These are phyloP conservation scores for Neocrepidodera transversa DNA, from an alignment of 2,888 invertebrate genomes.

Conservation along the genomic window DNA sequence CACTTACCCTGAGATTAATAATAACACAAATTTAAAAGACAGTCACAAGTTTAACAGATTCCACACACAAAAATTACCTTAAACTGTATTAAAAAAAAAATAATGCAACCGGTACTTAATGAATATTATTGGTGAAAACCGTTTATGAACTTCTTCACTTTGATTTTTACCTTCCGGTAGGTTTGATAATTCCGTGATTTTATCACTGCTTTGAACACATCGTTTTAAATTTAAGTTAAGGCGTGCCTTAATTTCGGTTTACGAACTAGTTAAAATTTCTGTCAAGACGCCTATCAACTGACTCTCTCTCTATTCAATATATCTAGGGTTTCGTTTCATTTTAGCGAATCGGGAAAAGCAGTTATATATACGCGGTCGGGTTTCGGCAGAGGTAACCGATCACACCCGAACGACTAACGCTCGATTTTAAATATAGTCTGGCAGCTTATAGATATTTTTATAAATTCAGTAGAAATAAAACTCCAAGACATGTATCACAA, in stretches of 20 bases:
- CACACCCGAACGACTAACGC: not conserved
- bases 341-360: constrained; percentile 34
- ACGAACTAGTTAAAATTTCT: constrained; percentile 17
- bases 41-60: too few species aligned
- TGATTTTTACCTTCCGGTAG: too few species aligned
- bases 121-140: too few species aligned
- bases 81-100: not conserved
- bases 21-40: too few species aligned
- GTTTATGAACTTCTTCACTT: too few species aligned
- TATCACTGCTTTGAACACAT: constrained; percentile 38
- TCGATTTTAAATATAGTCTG: constrained; percentile 7
- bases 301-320: constrained; percentile 25
- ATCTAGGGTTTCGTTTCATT: constrained; percentile 36
- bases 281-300: constrained; percentile 29
- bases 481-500: too few species aligned
- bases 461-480: too few species aligned
- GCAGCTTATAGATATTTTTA: too few species aligned
- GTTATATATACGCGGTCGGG: constrained; percentile 41
- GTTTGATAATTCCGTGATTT: not conserved
- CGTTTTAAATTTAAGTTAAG: constrained; percentile 32
- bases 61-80: too few species aligned
- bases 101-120: not conserved
- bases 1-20: too few species aligned
- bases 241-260: constrained; percentile 28
- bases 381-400: constrained; percentile 36